These are phyloP conservation scores for Willisornis vidua DNA, from an alignment of 2,113 vertebrate genomes.

Conservation along the genomic window DNA sequence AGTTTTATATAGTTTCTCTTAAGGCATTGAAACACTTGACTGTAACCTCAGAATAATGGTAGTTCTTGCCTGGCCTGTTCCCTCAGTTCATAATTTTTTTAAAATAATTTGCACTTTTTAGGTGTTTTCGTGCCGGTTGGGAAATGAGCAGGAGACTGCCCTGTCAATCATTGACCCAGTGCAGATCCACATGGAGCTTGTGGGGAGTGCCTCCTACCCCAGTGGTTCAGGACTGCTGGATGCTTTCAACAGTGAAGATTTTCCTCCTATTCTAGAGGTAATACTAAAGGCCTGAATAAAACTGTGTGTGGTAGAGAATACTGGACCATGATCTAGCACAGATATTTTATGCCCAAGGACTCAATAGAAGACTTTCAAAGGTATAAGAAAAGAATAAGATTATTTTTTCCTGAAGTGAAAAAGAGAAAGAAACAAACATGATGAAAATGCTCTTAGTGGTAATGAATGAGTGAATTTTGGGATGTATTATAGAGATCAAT, in stretches of 20 bases:
- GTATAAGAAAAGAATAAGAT: background rate
- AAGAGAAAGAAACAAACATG: background rate
- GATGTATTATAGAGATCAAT: background rate
- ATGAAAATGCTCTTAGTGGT: background rate
- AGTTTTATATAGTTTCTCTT: background rate
- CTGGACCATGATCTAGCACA: background rate
- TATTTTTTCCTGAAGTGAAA: background rate
- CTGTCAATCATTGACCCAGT: conserved; percentile 96
- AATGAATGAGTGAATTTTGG: background rate
- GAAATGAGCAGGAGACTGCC: conserved; percentile 93
- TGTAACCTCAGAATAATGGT: background rate
- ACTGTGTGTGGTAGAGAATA: background rate
- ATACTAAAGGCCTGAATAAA: background rate
- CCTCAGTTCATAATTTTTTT: background rate
- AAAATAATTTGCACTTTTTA: conserved; percentile 33
- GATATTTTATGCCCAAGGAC: background rate
- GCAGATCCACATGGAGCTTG: conserved; percentile 91
- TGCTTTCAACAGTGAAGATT: conserved; percentile 94
- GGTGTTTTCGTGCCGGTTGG: conserved; percentile 96
- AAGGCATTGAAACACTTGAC: background rate
- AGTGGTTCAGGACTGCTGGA: conserved; percentile 92
- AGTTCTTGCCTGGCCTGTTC: background rate
- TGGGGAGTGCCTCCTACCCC: conserved; percentile 92
- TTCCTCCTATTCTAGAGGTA: conserved; percentile 95
- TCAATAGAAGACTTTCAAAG: background rate